Evolutionary conservation across 2,888 invertebrate species (phyloP).

Genomic region (Rhagium mordax): DNA sequence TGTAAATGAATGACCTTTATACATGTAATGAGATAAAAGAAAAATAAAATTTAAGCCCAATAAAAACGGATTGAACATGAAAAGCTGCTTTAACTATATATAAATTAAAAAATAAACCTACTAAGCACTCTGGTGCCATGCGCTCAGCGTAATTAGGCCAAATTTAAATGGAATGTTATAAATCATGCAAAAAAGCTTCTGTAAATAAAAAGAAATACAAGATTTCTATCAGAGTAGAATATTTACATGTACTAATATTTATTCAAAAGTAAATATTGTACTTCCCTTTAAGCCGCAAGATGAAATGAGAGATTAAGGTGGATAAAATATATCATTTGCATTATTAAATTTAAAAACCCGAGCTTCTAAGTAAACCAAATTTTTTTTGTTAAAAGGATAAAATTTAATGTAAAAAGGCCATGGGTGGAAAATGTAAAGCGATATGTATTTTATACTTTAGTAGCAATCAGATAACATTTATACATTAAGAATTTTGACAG

Average conservation of each 20-base stretch:
- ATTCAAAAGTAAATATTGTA: constrained; percentile 28
- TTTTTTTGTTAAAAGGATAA: neutral
- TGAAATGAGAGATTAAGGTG: constrained; percentile 19
- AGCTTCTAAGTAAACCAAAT: neutral
- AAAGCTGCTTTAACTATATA: constrained; percentile 53
- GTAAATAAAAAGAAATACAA: constrained; percentile 29
- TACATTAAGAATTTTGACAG: too few relatives aligned
- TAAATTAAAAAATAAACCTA: constrained; percentile 34
- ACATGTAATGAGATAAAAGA: constrained; percentile 38
- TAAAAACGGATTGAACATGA: constrained; percentile 61
- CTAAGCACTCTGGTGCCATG: constrained; percentile 25
- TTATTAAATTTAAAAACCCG: neutral
- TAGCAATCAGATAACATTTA: too few relatives aligned
- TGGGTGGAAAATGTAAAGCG: neutral
- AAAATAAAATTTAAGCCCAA: constrained; percentile 52
- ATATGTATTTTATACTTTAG: neutral
- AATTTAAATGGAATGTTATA: constrained; percentile 46
- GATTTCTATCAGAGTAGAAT: constrained; percentile 8
- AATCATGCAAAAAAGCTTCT: constrained; percentile 26
- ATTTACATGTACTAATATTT: neutral
- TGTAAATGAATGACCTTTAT: constrained; percentile 7
- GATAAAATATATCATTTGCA: constrained; percentile 28
- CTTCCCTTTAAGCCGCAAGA: constrained; percentile 30
- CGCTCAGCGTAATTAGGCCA: constrained; percentile 37
- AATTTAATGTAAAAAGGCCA: too few relatives aligned